These are phyloP conservation scores for Diaprepes abbreviatus DNA, from an alignment of 2,888 invertebrate genomes.

Conservation along the genomic window DNA sequence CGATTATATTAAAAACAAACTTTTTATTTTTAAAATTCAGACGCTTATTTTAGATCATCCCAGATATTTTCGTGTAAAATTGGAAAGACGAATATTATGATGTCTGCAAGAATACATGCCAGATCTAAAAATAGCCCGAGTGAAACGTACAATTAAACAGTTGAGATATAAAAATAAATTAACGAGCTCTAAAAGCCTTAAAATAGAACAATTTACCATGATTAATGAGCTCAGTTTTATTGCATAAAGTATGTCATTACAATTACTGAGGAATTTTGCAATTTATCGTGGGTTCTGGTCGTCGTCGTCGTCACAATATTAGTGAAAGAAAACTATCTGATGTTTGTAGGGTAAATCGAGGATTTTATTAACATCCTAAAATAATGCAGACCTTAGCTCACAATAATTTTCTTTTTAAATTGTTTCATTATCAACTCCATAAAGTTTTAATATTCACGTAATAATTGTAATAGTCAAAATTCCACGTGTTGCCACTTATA, in stretches of 20 bases:
- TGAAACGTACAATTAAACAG: conserved; percentile 52
- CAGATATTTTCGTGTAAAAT: conserved; percentile 16
- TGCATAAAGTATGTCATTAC: background rate
- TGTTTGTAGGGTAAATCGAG: too few species aligned
- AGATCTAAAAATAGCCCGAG: conserved; percentile 51
- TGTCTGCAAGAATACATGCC: conserved; percentile 37
- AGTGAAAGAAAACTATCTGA: too few species aligned
- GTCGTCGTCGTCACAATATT: too few species aligned
- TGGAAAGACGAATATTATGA: conserved; percentile 26
- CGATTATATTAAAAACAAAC: conserved; percentile 8
- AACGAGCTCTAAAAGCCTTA: conserved; percentile 51
- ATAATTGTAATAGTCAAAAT: too few species aligned
- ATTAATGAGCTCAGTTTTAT: conserved; percentile 27
- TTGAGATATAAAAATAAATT: conserved; percentile 52
- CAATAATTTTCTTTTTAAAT: too few species aligned
- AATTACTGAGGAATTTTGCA: conserved; percentile 6
- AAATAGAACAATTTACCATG: conserved; percentile 52
- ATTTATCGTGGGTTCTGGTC: background rate
- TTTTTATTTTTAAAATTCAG: conserved; percentile 14
- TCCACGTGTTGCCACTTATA: too few species aligned
- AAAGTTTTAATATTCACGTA: too few species aligned
- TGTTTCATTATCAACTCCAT: too few species aligned
- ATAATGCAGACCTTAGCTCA: too few species aligned
- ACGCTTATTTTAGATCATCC: conserved; percentile 21
- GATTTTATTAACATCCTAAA: too few species aligned